Percentiles rank a stretch among this genome's conserved stretches.
phyloP scores from a whole-genome alignment of 2,888 invertebrate species.

The Hypena proboscidalis region DNA sequence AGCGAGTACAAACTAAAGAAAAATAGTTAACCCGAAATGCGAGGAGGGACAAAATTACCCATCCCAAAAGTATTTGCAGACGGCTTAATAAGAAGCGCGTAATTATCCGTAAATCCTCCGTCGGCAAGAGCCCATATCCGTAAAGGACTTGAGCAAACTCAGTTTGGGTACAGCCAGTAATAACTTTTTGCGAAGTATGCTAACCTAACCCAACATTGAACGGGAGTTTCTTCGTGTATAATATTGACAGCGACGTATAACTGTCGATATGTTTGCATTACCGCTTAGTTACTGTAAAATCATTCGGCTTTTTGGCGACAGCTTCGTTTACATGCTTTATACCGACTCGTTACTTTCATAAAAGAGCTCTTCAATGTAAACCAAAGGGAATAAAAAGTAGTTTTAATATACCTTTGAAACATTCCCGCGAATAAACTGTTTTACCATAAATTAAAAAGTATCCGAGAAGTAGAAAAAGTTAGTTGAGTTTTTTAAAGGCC shows the following conservation, averaged over 20 bases:
- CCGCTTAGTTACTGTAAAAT: constrained; percentile 46
- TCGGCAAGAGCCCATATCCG: constrained; percentile 54
- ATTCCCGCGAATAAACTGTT: constrained; percentile 21
- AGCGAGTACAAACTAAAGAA: constrained; percentile 36
- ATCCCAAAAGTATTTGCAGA: constrained; percentile 64
- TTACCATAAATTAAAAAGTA: constrained; percentile 10
- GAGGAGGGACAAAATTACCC: constrained; percentile 51
- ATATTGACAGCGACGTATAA: constrained; percentile 39
- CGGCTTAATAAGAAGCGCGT: constrained; percentile 71
- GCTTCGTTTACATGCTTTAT: constrained; percentile 21
- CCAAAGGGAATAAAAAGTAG: constrained; percentile 15
- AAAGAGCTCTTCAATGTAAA: constrained; percentile 22
- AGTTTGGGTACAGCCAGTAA: constrained; percentile 55
- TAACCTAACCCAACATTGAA: constrained; percentile 47
- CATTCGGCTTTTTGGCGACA: constrained; percentile 30
- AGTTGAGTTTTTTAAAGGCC: constrained; percentile 9
- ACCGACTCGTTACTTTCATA: constrained; percentile 11
- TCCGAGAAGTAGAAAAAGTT: constrained; percentile 12
- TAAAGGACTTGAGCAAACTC: constrained; percentile 69
- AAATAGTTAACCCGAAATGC: constrained; percentile 43
- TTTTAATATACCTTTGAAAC: constrained; percentile 20
- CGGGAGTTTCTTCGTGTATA: constrained; percentile 35
- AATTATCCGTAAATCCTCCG: constrained; percentile 69
- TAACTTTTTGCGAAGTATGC: constrained; percentile 59
- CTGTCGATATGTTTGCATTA: constrained; percentile 40